These are phyloP conservation scores for Ericerus pela DNA, from an alignment of 1,140 invertebrate genomes.

Conservation along the genomic window DNA sequence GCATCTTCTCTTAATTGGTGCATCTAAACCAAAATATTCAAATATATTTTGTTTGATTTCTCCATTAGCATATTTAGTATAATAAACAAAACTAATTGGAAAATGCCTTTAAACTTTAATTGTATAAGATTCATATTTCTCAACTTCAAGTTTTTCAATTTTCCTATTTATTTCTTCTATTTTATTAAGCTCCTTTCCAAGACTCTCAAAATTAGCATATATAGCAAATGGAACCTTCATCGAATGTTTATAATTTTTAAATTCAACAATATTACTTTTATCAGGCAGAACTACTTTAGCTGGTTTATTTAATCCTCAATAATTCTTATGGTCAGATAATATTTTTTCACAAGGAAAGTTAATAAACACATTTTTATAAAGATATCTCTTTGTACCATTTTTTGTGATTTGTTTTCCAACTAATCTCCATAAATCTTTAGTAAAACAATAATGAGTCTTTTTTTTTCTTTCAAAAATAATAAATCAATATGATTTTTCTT, in stretches of 20 bases:
- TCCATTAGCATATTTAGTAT: too few species aligned
- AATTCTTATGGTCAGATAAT: not conserved
- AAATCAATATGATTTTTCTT: too few species aligned
- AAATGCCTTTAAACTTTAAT: too few species aligned
- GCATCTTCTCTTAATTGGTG: too few species aligned
- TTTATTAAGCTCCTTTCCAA: not conserved
- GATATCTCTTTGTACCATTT: not conserved
- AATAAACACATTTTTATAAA: not conserved
- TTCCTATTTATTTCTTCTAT: not conserved
- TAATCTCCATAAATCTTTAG: not conserved
- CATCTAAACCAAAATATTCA: too few species aligned
- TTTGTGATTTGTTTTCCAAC: not conserved
- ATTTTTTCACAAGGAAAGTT: not conserved
- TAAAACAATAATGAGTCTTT: not conserved
- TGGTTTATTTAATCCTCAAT: not conserved
- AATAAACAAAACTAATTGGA: too few species aligned
- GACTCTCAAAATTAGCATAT: not conserved
- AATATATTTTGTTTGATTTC: too few species aligned
- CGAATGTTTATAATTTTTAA: not conserved
- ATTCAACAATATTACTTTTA: not conserved
- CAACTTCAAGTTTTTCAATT: not conserved
- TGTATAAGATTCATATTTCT: too few species aligned
- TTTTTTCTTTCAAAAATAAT: too few species aligned
- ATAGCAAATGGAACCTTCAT: not conserved
- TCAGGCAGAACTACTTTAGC: not conserved